A percentile compares a stretch with the other conserved stretches of the same genome.
Conservation (phyloP, 2,113 vertebrate species). For the Upupa epops region DNA sequence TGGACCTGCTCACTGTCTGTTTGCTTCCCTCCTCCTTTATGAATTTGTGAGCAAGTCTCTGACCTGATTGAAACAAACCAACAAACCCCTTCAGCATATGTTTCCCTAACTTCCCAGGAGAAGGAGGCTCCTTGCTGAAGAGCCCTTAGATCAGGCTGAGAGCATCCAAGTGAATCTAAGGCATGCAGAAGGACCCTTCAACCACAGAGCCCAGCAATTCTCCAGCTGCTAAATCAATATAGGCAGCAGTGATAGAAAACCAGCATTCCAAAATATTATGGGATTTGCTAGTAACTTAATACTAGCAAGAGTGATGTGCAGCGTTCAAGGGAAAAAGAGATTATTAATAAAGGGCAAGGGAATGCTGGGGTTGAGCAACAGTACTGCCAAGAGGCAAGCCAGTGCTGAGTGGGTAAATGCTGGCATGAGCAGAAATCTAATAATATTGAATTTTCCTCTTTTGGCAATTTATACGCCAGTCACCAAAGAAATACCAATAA, state of each 20-base stretch:
- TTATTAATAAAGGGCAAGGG: not conserved
- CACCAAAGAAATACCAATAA: not conserved
- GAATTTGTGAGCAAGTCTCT: not conserved
- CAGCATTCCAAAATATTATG: not conserved
- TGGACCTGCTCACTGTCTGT: not conserved
- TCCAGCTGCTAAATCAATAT: slow-evolving; percentile 44
- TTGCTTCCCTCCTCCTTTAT: not conserved
- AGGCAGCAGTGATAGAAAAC: slow-evolving; percentile 14
- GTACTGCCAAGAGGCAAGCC: not conserved
- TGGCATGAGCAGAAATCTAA: not conserved
- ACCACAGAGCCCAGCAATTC: slow-evolving; percentile 1
- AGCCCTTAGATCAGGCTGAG: slow-evolving; percentile 34
- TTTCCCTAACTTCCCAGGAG: slow-evolving; percentile 21
- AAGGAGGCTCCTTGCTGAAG: slow-evolving; percentile 27
- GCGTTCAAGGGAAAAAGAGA: not conserved
- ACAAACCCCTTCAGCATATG: not conserved
- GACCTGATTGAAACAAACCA: not conserved
- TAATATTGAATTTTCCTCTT: not conserved
- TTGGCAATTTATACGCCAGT: not conserved
- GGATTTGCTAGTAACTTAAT: not conserved
- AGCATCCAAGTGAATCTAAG: slow-evolving; percentile 28
- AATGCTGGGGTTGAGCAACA: not conserved
- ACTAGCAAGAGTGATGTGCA: not conserved
- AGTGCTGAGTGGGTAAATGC: not conserved
- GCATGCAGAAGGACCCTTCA: slow-evolving; percentile 47